Base-by-base conservation (phyloP, 2,113 vertebrate genomes). In the Acanthochromis polyacanthus region DNA sequence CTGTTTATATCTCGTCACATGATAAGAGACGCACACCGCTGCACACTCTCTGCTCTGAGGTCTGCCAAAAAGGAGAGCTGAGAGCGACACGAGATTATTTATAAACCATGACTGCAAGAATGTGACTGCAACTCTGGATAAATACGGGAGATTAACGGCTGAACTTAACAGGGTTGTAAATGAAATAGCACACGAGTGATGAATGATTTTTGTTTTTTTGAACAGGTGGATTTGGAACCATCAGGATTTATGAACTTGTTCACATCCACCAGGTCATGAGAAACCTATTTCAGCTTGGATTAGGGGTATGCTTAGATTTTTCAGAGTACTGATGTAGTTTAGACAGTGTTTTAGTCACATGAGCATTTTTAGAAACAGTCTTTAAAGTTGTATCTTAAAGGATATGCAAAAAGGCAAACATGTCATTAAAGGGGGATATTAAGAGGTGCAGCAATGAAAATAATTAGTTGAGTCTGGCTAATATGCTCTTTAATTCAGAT, bases 41-140 rank as follows among this genome's bases (percentile, higher is more conserved):
- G 50, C 22, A 40, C 51, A 61, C 65, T 63, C 59, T 59, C 56
- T 63, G 57, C 20, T 50, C 55, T 63, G 48, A 22, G 14, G 11
- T 43, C 32, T 71, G 61, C 84, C 64, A 71, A 69, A 50, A 75
- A 63, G 50, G 46, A 60, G 20, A 53, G 52, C 19, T 62, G 55
- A 55, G 45, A 60, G 63, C 65, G 40, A 68, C 2, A 12, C 75
- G 63, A 55, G 64, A 58, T 67, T 82, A 86, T 87, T 84, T 84
- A 76, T 83, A 85, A 87, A 72, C 59, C 57, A 15, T 8, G 22
- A 57, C 8, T 16, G 46, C 28, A 51, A 46, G 53, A 74, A 52
- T 65, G 63, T 46, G 48, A 59, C 38, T 25, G 79, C 22, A 57
- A 58, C 59, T 65, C 43, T 28, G 9, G 40, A 65, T 64, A 71